Percentiles rank a stretch among this genome's conserved stretches.
Conservation (phyloP, 2,888 invertebrate species). For the Ecliptopera silaceata region DNA sequence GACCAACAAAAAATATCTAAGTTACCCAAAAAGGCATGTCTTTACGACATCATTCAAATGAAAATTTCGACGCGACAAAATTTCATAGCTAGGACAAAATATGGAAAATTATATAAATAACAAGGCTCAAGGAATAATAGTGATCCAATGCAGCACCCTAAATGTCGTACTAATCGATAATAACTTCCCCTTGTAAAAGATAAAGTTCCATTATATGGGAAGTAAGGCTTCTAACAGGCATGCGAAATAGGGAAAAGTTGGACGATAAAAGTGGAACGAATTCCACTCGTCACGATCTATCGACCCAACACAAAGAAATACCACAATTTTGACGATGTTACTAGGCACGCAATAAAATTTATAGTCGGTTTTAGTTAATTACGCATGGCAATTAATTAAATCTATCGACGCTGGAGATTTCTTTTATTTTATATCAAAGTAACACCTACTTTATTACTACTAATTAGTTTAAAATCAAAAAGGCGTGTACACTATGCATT, state of each 20-base stretch:
- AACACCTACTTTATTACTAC: no score
- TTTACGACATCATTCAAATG: background rate
- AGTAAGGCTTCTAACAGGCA: constrained; percentile 19
- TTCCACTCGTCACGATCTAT: constrained; percentile 23
- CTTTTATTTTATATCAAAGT: background rate
- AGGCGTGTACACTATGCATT: no score
- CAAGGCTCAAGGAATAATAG: background rate
- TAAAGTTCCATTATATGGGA: constrained; percentile 14
- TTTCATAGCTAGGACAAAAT: constrained; percentile 3
- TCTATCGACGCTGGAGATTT: no score
- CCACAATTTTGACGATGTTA: constrained; percentile 9
- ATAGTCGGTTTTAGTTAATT: constrained; percentile 8
- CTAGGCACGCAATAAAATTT: constrained; percentile 11
- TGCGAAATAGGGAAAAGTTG: constrained; percentile 20
- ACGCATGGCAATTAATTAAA: background rate
- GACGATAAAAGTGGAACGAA: constrained; percentile 23
- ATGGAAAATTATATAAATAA: constrained; percentile 9
- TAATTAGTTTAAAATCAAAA: no score
- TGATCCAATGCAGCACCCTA: constrained; percentile 10
- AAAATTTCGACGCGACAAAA: background rate
- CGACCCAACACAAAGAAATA: constrained; percentile 11
- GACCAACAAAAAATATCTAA: background rate
- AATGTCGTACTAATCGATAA: constrained; percentile 19
- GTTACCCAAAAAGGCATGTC: no score
- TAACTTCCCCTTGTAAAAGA: constrained; percentile 6